A percentile compares a stretch with the other conserved stretches of the same genome.
Conservation (phyloP, 2,888 invertebrate genomes). For the Nematopogon swammerdamellus region DNA sequence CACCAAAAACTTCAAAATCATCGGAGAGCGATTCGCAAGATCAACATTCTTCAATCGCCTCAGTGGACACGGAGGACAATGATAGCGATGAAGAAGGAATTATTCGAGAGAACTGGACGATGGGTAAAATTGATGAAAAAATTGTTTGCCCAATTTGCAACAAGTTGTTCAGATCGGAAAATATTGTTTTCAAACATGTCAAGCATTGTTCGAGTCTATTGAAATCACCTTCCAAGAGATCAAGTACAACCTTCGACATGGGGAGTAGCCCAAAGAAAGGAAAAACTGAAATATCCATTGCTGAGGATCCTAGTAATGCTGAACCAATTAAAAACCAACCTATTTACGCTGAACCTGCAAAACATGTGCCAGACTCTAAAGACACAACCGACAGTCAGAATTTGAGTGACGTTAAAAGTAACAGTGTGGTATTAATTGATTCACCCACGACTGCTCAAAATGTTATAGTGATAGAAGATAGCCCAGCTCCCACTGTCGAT, state of each 20-base stretch:
- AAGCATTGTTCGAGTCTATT: slow-evolving; percentile 43
- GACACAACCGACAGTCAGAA: not conserved
- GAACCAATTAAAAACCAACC: not conserved
- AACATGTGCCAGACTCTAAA: not conserved
- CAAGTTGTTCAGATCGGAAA: slow-evolving; percentile 47
- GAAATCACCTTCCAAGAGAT: not conserved
- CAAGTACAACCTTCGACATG: not conserved
- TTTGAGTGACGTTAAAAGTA: not conserved
- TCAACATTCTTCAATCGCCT: not conserved
- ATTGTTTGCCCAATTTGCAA: slow-evolving; percentile 49
- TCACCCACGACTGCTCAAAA: not conserved
- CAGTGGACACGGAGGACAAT: slow-evolving; percentile 21
- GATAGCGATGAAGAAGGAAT: slow-evolving; percentile 25
- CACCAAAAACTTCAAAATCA: not conserved
- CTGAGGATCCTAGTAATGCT: too few relatives aligned
- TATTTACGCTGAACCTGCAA: not conserved
- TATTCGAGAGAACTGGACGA: slow-evolving; percentile 45
- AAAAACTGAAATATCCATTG: not conserved
- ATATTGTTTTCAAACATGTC: slow-evolving; percentile 50
- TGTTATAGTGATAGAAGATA: not conserved
- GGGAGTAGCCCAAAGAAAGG: not conserved
- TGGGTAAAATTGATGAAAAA: slow-evolving; percentile 53
- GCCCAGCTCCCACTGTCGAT: not conserved
- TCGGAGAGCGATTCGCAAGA: slow-evolving; percentile 1
- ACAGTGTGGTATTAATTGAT: not conserved